Conservation (phyloP, 2,888 invertebrate genomes). For the Agrotis puta region DNA sequence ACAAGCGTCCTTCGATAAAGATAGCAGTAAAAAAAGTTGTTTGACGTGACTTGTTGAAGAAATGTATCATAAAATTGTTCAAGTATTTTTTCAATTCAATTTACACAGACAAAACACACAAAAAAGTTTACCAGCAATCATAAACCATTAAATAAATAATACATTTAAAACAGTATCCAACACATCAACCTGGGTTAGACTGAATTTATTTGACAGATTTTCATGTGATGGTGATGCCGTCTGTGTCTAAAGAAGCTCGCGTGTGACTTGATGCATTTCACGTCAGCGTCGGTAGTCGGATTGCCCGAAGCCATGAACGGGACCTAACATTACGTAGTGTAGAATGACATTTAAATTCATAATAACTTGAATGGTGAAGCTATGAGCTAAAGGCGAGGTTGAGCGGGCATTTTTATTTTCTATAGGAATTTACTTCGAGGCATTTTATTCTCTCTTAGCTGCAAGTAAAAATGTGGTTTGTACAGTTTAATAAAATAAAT, state of each 20-base stretch:
- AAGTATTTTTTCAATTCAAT: no score
- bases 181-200: no score
- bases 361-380: slow-evolving; percentile 68
- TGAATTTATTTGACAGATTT: no score
- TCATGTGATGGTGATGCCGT: no score
- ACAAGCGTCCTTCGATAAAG: no score
- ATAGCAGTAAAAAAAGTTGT: not conserved
- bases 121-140: no score
- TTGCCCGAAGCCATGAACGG: not conserved
- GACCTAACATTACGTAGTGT: slow-evolving; percentile 52
- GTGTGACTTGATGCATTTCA: not conserved
- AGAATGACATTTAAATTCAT: slow-evolving; percentile 72
- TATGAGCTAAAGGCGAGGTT: slow-evolving; percentile 37
- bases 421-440: not conserved
- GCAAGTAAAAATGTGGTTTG: not conserved
- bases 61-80: no score
- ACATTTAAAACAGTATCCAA: no score
- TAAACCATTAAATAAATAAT: no score
- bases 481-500: not conserved
- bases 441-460: not conserved
- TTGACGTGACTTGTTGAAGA: no score
- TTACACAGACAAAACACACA: no score
- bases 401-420: slow-evolving; percentile 10
- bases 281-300: not conserved
- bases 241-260: no score